A percentile compares a stretch with the other conserved stretches of the same genome.
These are phyloP conservation scores for Melinaea menophilus DNA, from an alignment of 2,888 invertebrate species.

Conservation along the genomic window DNA sequence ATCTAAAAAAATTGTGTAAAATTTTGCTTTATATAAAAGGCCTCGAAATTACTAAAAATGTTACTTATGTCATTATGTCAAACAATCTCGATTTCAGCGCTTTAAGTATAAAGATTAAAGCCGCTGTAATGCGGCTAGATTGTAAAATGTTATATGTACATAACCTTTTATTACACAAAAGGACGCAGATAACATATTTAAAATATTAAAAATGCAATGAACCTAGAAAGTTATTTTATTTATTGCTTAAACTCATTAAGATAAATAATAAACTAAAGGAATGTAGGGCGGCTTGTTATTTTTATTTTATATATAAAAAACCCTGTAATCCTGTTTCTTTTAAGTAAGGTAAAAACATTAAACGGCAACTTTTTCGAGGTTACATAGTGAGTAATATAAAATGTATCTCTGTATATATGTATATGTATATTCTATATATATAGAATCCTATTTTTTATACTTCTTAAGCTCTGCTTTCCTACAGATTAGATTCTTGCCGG, in stretches of 20 bases:
- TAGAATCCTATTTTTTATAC: no score
- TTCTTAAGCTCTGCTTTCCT: no score
- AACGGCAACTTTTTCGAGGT: slow-evolving; percentile 29
- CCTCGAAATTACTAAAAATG: no score
- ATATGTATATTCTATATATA: no score
- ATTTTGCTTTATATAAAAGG: no score
- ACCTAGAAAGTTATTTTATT: neutral
- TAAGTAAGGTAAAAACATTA: slow-evolving; percentile 34
- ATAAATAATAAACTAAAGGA: slow-evolving; percentile 14
- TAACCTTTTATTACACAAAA: neutral
- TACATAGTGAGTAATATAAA: slow-evolving; percentile 16
- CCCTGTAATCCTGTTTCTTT: slow-evolving; percentile 26
- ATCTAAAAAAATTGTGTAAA: no score
- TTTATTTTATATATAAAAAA: slow-evolving; percentile 17
- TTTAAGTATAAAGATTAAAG: no score
- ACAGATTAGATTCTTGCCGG: no score
- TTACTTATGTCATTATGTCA: no score
- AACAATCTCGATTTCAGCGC: no score
- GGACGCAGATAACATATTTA: neutral
- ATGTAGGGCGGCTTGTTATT: slow-evolving; percentile 5
- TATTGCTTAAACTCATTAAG: slow-evolving; percentile 17
- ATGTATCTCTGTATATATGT: no score
- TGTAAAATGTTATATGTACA: neutral
- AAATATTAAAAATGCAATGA: slow-evolving; percentile 5
- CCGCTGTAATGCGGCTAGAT: no score